phyloP scores from a whole-genome alignment of 2,888 invertebrate genomes.

The Orthosia incerta region DNA sequence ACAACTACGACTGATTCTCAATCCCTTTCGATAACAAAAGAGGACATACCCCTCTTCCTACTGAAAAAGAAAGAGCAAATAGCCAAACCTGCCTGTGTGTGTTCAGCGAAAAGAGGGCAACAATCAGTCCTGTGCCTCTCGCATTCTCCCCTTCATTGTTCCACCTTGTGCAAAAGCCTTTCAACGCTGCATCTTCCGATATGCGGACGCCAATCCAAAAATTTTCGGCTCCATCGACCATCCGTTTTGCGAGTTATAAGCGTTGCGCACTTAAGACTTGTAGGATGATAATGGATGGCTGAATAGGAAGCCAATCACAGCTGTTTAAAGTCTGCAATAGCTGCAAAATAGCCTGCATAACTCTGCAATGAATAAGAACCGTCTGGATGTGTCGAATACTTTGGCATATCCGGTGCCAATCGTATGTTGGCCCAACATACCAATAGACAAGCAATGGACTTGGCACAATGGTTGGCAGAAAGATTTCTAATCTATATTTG shows the following conservation, averaged over 20 bases:
- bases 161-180: too few relatives aligned
- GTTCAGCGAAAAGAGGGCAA: too few relatives aligned
- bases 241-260: too few relatives aligned
- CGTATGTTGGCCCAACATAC: slow-evolving; percentile 24
- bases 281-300: too few relatives aligned
- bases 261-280: too few relatives aligned
- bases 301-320: neutral
- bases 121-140: too few relatives aligned
- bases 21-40: neutral
- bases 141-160: too few relatives aligned
- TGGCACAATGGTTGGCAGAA: slow-evolving; percentile 35
- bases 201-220: too few relatives aligned
- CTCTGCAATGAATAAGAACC: slow-evolving; percentile 45
- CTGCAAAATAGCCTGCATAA: slow-evolving; percentile 23
- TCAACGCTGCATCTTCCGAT: too few relatives aligned
- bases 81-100: too few relatives aligned
- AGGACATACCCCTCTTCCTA: neutral
- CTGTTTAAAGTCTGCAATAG: slow-evolving; percentile 8
- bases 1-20: too few relatives aligned
- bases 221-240: too few relatives aligned
- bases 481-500: slow-evolving; percentile 47
- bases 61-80: neutral
- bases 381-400: slow-evolving; percentile 52
- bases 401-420: slow-evolving; percentile 65
- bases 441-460: slow-evolving; percentile 12